A percentile compares a stretch with the other conserved stretches of the same genome.
phyloP scores from a whole-genome alignment of 1,140 invertebrate genomes.

The Lethocerus indicus region DNA sequence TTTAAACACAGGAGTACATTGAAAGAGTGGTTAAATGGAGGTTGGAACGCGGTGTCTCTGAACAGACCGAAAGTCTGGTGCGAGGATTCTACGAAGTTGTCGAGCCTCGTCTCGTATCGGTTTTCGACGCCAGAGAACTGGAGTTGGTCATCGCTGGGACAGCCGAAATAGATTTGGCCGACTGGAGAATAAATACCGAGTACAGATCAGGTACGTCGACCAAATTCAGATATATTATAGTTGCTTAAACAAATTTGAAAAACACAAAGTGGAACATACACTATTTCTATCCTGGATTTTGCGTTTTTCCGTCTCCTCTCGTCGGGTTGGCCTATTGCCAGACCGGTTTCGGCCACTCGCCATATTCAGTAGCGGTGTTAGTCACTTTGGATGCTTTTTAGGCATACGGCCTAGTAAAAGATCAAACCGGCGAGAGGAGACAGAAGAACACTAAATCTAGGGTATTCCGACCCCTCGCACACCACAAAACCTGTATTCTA shows the following conservation, averaged over 20 bases:
- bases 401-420: too few species aligned
- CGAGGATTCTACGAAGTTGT: slow-evolving; percentile 93
- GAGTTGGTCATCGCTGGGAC: slow-evolving; percentile 92
- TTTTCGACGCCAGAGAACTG: slow-evolving; percentile 89
- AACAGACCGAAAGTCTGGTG: slow-evolving; percentile 87
- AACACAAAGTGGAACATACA: too few species aligned
- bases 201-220: slow-evolving; percentile 57
- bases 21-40: slow-evolving; percentile 87
- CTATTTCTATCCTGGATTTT: too few species aligned
- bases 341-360: too few species aligned
- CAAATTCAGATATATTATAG: background rate
- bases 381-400: too few species aligned
- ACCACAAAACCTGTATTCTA: too few species aligned
- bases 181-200: slow-evolving; percentile 91
- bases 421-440: too few species aligned
- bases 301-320: too few species aligned
- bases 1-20: slow-evolving; percentile 73
- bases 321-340: too few species aligned
- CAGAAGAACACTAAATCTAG: too few species aligned
- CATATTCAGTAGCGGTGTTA: too few species aligned
- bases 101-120: slow-evolving; percentile 76
- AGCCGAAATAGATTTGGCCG: slow-evolving; percentile 86
- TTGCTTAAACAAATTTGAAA: background rate
- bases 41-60: slow-evolving; percentile 79
- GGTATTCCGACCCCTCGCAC: too few species aligned